These are phyloP conservation scores for Loxodonta africana DNA, from an alignment of 2,113 vertebrate genomes.

Conservation along the genomic window DNA sequence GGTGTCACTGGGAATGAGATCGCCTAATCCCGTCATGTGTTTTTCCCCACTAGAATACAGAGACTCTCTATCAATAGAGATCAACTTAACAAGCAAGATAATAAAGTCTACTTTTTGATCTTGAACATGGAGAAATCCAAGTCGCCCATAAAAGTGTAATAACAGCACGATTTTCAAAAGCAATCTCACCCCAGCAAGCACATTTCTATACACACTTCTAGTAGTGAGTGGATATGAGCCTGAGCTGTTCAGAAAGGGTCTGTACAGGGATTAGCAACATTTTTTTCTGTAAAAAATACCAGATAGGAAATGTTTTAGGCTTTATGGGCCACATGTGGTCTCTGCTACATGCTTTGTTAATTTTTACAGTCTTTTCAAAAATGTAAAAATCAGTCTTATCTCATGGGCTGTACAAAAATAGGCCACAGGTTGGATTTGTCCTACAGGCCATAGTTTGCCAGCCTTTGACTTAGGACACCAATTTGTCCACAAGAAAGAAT, in stretches of 20 bases:
- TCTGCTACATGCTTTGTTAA: background rate
- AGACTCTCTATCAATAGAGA: background rate
- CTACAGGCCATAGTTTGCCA: background rate
- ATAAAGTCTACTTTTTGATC: background rate
- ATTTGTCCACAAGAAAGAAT: background rate
- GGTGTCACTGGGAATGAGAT: background rate
- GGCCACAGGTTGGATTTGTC: background rate
- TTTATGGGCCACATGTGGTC: background rate
- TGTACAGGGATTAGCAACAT: background rate
- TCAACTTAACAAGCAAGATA: background rate
- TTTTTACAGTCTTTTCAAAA: slow-evolving; percentile 11
- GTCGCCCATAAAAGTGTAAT: background rate
- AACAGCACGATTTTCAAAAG: background rate
- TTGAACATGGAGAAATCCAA: background rate
- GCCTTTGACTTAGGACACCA: background rate
- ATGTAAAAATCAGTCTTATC: background rate
- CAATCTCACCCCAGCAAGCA: background rate
- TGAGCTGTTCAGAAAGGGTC: background rate
- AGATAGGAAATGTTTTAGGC: background rate
- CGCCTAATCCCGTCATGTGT: background rate
- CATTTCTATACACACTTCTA: background rate
- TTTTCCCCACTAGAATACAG: background rate
- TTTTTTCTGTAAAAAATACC: background rate
- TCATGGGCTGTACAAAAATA: background rate
- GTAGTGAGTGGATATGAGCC: background rate